phyloP scores from a whole-genome alignment of 1,140 invertebrate genomes.

The Sweltsa coloradensis region DNA sequence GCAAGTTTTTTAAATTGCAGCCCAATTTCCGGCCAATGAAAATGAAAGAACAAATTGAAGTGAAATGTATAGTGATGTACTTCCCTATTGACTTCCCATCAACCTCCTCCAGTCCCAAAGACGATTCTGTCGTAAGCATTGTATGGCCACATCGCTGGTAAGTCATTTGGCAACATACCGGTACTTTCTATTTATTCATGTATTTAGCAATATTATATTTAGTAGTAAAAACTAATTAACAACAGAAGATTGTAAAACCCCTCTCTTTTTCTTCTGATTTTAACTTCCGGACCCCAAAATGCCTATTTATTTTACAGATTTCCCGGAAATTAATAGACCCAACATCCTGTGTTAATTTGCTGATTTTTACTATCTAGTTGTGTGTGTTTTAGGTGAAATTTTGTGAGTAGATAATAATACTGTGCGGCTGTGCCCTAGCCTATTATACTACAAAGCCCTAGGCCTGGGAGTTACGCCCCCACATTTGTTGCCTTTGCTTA shows the following conservation, averaged over 20 bases:
- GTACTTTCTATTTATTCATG: neutral
- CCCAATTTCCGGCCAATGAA: slow-evolving; percentile 48
- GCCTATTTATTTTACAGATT: too few relatives aligned
- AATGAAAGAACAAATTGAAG: slow-evolving; percentile 38
- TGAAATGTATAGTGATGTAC: slow-evolving; percentile 51
- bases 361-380: too few relatives aligned
- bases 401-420: too few relatives aligned
- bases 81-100: slow-evolving; percentile 44
- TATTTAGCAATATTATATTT: neutral
- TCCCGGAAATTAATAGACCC: too few relatives aligned
- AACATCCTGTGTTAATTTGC: too few relatives aligned
- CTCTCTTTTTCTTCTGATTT: neutral
- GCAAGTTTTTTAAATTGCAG: slow-evolving; percentile 48
- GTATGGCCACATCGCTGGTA: slow-evolving; percentile 67
- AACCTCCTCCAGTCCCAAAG: slow-evolving; percentile 19
- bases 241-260: neutral
- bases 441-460: too few relatives aligned
- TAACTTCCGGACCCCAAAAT: too few relatives aligned
- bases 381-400: too few relatives aligned
- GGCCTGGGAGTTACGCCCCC: too few relatives aligned
- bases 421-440: too few relatives aligned
- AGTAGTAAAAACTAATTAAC: neutral
- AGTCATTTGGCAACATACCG: slow-evolving; percentile 11
- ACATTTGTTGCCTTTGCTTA: too few relatives aligned
- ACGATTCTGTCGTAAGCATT: slow-evolving; percentile 39